These are phyloP conservation scores for Dynastes tityus DNA, from an alignment of 2,888 invertebrate genomes.

Conservation along the genomic window DNA sequence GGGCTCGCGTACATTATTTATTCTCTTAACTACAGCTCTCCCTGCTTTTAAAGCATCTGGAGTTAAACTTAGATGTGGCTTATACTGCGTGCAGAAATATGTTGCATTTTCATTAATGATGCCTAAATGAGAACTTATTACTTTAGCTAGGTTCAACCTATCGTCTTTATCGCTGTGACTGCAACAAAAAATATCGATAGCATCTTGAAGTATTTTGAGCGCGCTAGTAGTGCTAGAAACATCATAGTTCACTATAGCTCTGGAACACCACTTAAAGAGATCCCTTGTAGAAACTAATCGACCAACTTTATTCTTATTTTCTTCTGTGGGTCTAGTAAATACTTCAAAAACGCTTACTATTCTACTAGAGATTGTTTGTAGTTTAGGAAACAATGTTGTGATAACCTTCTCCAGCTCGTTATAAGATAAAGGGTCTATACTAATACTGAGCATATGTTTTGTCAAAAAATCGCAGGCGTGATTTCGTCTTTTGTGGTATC, in stretches of 20 bases:
- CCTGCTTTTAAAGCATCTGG: constrained; percentile 79
- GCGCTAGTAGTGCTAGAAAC: constrained; percentile 81
- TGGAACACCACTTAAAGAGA: constrained; percentile 91
- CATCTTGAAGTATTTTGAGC: constrained; percentile 87
- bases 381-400: constrained; percentile 78
- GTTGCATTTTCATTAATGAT: constrained; percentile 87
- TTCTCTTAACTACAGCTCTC: constrained; percentile 73
- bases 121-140: constrained; percentile 87
- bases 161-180: constrained; percentile 79
- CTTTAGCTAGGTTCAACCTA: constrained; percentile 79
- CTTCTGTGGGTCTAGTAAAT: constrained; percentile 74
- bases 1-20: constrained; percentile 11
- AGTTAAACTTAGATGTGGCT: constrained; percentile 81
- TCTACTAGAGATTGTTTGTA: constrained; percentile 82
- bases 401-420: constrained; percentile 84
- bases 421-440: constrained; percentile 84
- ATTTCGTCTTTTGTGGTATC: constrained; percentile 76
- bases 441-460: constrained; percentile 87
- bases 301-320: constrained; percentile 71
- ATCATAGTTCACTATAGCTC: constrained; percentile 83
- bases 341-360: constrained; percentile 89
- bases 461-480: constrained; percentile 81
- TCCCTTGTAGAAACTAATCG: constrained; percentile 88
- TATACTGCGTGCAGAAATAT: constrained; percentile 84
- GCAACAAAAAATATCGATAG: constrained; percentile 92